Evolutionary conservation across 1,140 invertebrate genomes (phyloP), one percentile per base, ranked within the genome.

Genomic region (Pseudomyrmex cubaensis): DNA sequence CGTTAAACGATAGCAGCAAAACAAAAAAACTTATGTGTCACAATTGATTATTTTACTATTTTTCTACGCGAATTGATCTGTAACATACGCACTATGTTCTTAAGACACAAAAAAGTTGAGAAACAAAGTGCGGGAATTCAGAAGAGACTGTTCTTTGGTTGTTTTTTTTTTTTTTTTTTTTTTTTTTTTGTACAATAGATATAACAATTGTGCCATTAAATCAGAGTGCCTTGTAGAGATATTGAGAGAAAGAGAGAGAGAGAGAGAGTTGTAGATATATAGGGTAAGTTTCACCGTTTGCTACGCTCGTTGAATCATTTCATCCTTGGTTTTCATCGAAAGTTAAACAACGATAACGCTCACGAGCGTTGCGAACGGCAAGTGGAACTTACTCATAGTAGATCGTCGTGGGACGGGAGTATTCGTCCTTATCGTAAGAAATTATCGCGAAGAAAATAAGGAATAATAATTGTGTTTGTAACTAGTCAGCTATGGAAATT

Each of bases 401-500:
- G 44, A 48, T 12, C 25, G 15, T 35, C 3, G 5, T 5, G 17
- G 25, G 25, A 44, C 3, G 15, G 3, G 5, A 7, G 13, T 4
- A 44, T 35, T 73, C 15, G 46, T 22, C 61, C n/a, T n/a, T 72
- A 76, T 80, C 44, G 15, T 17, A 5, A 13, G 7, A 22, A 22
- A 20, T 75, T 46, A 74, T 57, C 13, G 61, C 35, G 74, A 52
- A 12, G 13, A 12, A 10, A 52, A 52, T 2, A 12, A 0, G 69
- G 84, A 74, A 86, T 82, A 72, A 85, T 85, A 89, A 35, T 91
- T 88, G 86, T 90, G 92, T 92, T 92, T 92, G 78, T 90, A 91
- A 93, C 93, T 93, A 93, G 93, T 93, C 93, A 94, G 90, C 89
- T 90, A 62, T 75, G 80, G 83, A 25, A 78, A 82, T 89, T 85